phyloP scores from a whole-genome alignment of 2,113 vertebrate genomes.

The Rutilus rutilus region DNA sequence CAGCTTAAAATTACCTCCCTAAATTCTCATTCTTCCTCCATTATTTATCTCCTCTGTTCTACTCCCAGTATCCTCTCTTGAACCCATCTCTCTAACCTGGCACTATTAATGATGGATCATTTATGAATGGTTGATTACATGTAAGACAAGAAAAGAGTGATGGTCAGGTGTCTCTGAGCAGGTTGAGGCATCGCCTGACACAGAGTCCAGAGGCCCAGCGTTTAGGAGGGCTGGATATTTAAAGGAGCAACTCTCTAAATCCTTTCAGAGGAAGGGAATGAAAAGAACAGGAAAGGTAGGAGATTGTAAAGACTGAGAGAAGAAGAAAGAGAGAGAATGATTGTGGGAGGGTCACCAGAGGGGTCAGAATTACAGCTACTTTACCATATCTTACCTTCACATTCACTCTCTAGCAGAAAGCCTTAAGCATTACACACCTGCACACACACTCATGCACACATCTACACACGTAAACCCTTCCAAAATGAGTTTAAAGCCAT shows the following conservation, averaged over 20 bases:
- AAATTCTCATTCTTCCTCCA: slow-evolving; percentile 17
- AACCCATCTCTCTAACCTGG: slow-evolving; percentile 16
- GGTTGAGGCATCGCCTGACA: background rate
- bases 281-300: slow-evolving; percentile 11
- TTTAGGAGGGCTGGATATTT: slow-evolving; percentile 17
- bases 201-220: background rate
- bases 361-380: slow-evolving; percentile 14
- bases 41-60: background rate
- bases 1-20: slow-evolving; percentile 41
- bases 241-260: slow-evolving; percentile 26
- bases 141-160: background rate
- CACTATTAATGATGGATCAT: background rate
- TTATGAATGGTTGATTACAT: slow-evolving; percentile 30
- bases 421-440: slow-evolving; percentile 8
- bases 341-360: background rate
- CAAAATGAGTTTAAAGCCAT: background rate
- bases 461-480: background rate
- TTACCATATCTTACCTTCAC: slow-evolving; percentile 36
- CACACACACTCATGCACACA: background rate
- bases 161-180: background rate
- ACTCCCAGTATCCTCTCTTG: slow-evolving; percentile 2
- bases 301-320: slow-evolving; percentile 2
- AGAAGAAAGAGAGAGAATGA: background rate
- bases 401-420: slow-evolving; percentile 12
- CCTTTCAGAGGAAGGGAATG: slow-evolving; percentile 21